A percentile compares a stretch with the other conserved stretches of the same genome.
Evolutionary conservation across 2,113 vertebrate species (phyloP).

Genomic region (Microcebus ravelobensis): DNA sequence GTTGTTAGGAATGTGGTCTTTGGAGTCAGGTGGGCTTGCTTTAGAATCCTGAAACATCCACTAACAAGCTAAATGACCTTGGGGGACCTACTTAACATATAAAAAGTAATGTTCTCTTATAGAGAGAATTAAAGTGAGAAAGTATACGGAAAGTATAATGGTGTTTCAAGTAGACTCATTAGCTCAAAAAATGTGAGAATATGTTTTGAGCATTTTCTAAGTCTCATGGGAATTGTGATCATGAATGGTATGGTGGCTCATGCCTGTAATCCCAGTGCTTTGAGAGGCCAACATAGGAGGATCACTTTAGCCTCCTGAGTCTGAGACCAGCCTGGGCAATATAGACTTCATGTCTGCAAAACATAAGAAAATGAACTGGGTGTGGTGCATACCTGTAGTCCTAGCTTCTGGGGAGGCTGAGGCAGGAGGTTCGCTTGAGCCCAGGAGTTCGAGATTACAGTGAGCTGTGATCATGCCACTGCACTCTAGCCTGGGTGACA

Average conservation of each 20-base stretch:
- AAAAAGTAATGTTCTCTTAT: not conserved
- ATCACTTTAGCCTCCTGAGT: too few relatives aligned
- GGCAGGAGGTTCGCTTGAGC: too few relatives aligned
- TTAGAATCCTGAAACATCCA: not conserved
- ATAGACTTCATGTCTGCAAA: too few relatives aligned
- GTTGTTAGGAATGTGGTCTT: conserved; percentile 26
- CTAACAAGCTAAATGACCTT: not conserved
- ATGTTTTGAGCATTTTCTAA: conserved; percentile 20
- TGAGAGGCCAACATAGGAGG: too few relatives aligned
- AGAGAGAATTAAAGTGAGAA: conserved; percentile 28
- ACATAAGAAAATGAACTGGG: too few relatives aligned
- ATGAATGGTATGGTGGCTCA: not conserved
- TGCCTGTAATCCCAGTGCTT: too few relatives aligned
- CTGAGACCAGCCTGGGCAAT: too few relatives aligned
- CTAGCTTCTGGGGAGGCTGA: too few relatives aligned
- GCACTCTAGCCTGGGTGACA: too few relatives aligned
- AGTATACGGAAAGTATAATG: not conserved
- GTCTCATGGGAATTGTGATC: not conserved
- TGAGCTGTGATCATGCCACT: too few relatives aligned
- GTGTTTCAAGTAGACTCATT: not conserved
- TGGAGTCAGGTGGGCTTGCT: not conserved
- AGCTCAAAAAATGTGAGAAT: not conserved
- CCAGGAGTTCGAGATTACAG: too few relatives aligned
- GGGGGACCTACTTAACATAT: not conserved
- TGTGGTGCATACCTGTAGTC: too few relatives aligned